Conservation (phyloP, 2,888 invertebrate genomes). For the Sinentomon sp. region DNA sequence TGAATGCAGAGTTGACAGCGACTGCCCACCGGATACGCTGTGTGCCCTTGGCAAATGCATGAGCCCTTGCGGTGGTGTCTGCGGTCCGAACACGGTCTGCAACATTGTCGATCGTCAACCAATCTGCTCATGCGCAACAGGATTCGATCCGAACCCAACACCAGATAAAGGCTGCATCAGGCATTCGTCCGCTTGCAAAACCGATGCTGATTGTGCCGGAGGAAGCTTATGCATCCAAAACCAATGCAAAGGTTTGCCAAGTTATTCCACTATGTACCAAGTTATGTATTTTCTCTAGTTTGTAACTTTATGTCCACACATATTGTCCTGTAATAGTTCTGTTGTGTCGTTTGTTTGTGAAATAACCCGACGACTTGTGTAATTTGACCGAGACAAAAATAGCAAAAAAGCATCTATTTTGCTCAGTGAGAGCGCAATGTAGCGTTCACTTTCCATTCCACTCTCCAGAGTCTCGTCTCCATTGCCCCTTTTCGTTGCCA, state of each 20-base stretch:
- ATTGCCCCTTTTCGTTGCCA: no score
- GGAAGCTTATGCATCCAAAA: slow-evolving; percentile 50
- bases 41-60: slow-evolving; percentile 42
- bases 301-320: no score
- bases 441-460: no score
- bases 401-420: no score
- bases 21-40: slow-evolving; percentile 44
- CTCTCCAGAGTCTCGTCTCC: no score
- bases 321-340: no score
- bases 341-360: no score
- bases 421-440: no score
- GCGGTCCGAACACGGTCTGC: slow-evolving; percentile 55
- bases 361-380: no score
- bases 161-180: slow-evolving; percentile 40
- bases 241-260: slow-evolving; percentile 35
- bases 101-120: slow-evolving; percentile 32
- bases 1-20: slow-evolving; percentile 39
- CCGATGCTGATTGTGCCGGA: slow-evolving; percentile 46
- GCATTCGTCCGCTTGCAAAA: slow-evolving; percentile 32
- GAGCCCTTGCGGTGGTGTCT: slow-evolving; percentile 53
- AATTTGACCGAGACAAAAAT: no score
- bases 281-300: no score
- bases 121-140: slow-evolving; percentile 46
- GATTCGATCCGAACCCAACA: slow-evolving; percentile 38
- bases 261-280: no score